Base-by-base conservation (phyloP, 2,888 invertebrate genomes). In the Drosophila sordidapex region DNA sequence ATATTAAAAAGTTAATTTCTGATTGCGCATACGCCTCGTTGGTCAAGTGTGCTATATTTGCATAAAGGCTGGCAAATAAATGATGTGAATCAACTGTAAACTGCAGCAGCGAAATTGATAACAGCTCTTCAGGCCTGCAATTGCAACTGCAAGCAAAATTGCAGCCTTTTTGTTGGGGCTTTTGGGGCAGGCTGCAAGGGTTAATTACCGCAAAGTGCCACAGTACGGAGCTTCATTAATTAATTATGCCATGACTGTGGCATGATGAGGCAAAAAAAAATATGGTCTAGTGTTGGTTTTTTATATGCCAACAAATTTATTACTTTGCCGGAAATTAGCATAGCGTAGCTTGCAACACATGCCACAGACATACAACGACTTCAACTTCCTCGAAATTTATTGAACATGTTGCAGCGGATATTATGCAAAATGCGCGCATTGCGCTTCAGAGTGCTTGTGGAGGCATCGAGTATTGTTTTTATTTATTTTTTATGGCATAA, bases 311-410 rank as follows among this genome's bases (percentile, higher is more conserved):
- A 59, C 36, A 61, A 76, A 66, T 61, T 69, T 76, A 78, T 76
- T 84, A 61, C 67, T 58, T 35, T 40, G 35, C 48, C 74, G 87
- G 90, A 87, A 89, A 89, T 90, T 84, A 90, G 76, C 71, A 74
- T 65, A 56, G 52, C 59, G 70, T 25, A 8, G 46, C 15, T 43
- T 64, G 33, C 21, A 27, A 4, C n/a, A n/a, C 25, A 49, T 13
- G 36, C 35, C 62, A 43, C 48, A 51, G 33, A 46, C 49, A 15
- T n/a, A 51, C 59, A 15, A 31, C 27, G 25, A 38, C 36, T 53
- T 8, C 27, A 18, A 38, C 36, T 53, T 8, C 57, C 27, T 29
- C 11, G 29, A 27, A 46, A 53, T 49, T 53, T 68, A 74, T 69
- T 66, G 69, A 73, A 76, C 67, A 82, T 74, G 81, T 70, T 85